Conservation (phyloP, 1,140 invertebrate species). For the Bombus terrestris region DNA sequence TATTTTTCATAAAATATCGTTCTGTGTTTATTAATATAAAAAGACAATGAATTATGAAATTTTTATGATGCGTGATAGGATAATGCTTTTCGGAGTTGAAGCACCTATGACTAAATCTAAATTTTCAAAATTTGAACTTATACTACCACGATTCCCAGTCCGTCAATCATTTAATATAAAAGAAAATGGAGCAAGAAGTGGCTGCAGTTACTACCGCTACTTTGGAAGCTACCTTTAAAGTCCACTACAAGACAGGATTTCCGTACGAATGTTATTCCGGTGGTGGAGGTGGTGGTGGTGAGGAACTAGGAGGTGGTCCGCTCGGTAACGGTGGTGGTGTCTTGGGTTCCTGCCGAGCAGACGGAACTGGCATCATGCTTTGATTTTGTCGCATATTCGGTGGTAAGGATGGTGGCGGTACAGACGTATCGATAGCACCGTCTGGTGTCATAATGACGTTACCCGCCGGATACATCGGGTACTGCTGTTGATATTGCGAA, state of each 20-base stretch:
- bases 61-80: not conserved
- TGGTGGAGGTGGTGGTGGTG: conserved; percentile 81
- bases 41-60: not conserved
- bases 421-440: conserved; percentile 76
- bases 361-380: conserved; percentile 19
- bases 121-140: not conserved
- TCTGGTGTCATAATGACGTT: conserved; percentile 74
- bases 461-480: conserved; percentile 70
- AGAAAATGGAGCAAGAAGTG: conserved; percentile 20
- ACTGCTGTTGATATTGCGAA: conserved; percentile 70
- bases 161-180: not conserved
- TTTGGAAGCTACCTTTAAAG: conserved; percentile 37
- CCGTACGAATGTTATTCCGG: conserved; percentile 72
- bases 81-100: not conserved
- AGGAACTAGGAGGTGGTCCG: conserved; percentile 79
- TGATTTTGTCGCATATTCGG: conserved; percentile 44
- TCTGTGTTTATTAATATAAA: no score
- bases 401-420: conserved; percentile 74
- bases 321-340: conserved; percentile 78
- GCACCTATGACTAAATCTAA: not conserved
- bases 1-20: no score
- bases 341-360: conserved; percentile 33
- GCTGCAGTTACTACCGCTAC: conserved; percentile 25
- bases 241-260: conserved; percentile 51
- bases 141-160: not conserved